Conservation (phyloP, 2,888 invertebrate species). For the Girardia tigrina region DNA sequence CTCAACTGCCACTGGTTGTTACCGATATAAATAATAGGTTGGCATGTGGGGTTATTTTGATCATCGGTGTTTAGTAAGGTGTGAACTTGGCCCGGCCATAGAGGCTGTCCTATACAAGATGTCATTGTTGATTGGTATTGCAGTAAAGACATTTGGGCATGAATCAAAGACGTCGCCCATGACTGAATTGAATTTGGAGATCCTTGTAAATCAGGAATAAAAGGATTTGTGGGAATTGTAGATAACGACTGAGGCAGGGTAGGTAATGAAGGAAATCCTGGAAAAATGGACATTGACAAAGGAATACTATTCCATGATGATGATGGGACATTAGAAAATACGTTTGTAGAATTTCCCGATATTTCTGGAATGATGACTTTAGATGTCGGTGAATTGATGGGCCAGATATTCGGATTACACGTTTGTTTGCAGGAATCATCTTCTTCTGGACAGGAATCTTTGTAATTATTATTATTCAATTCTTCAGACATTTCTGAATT, state of each 20-base stretch:
- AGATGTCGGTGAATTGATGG: background rate
- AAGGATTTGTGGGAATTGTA: background rate
- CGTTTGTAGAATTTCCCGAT: background rate
- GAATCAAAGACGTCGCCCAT: background rate
- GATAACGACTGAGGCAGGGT: background rate
- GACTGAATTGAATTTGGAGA: conserved; percentile 3
- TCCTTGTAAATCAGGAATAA: background rate
- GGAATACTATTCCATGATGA: background rate
- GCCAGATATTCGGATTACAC: background rate
- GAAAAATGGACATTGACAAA: background rate
- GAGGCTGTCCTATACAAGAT: background rate
- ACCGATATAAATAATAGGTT: background rate
- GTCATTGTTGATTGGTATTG: background rate
- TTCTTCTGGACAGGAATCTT: background rate
- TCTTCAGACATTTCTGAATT: background rate
- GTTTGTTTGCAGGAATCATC: background rate
- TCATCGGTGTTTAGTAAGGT: background rate
- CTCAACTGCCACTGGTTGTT: background rate
- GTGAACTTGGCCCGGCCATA: conserved; percentile 8
- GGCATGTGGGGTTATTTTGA: background rate
- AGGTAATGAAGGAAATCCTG: background rate
- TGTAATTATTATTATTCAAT: conserved; percentile 9
- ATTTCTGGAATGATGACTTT: background rate
- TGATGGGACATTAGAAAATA: background rate
- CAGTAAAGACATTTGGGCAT: conserved; percentile 7